A percentile compares a stretch with the other conserved stretches of the same genome.
Conservation (phyloP, 2,797 vertebrate genomes). For the Phalloptychus januarius region DNA sequence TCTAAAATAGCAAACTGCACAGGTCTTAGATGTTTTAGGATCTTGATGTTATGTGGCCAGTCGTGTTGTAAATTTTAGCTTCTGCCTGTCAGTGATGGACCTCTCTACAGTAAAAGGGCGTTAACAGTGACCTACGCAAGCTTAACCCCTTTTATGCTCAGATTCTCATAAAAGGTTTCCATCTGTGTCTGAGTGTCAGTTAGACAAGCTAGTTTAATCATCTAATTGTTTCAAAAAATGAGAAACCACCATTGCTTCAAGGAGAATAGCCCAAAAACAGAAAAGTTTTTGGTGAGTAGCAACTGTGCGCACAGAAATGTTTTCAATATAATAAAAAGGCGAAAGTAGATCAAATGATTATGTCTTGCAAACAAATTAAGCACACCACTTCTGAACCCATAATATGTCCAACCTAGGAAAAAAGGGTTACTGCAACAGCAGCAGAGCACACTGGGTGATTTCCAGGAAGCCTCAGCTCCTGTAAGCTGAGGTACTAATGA, state of each 20-base stretch:
- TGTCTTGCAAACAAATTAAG: not conserved
- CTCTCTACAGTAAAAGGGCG: constrained; percentile 48
- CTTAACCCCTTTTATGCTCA: constrained; percentile 63
- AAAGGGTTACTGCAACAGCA: not conserved
- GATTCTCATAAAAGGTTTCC: constrained; percentile 50
- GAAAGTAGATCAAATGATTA: not conserved
- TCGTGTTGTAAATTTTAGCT: constrained; percentile 58
- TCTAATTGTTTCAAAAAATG: constrained; percentile 45
- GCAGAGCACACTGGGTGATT: too few relatives aligned
- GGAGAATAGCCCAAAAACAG: not conserved
- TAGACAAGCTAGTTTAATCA: constrained; percentile 24
- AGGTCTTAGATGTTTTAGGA: constrained; percentile 62
- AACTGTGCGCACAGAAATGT: not conserved
- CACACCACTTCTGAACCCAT: not conserved
- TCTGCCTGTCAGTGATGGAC: constrained; percentile 53
- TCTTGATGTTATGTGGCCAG: constrained; percentile 29
- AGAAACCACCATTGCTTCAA: constrained; percentile 45
- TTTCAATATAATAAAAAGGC: not conserved
- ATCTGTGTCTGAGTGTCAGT: constrained; percentile 40
- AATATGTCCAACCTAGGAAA: not conserved
- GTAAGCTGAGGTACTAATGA: too few relatives aligned
- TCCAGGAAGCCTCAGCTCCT: too few relatives aligned
- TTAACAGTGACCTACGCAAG: constrained; percentile 34
- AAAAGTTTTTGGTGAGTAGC: not conserved
- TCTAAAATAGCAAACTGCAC: constrained; percentile 78